Percentiles rank a stretch among this genome's conserved stretches.
phyloP scores from a whole-genome alignment of 2,797 vertebrate genomes.

The Apodemus agrarius region DNA sequence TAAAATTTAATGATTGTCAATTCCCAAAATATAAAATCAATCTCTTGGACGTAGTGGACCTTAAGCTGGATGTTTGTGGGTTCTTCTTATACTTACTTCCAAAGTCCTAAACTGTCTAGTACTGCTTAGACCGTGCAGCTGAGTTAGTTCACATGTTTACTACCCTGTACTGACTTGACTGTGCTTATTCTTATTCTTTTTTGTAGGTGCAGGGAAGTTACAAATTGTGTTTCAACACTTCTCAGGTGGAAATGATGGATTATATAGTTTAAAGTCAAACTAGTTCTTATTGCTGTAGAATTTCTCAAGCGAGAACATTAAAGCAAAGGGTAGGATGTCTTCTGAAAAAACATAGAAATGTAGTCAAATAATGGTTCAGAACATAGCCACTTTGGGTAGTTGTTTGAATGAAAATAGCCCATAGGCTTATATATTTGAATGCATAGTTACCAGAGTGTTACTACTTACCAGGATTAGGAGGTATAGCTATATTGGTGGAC shows the following conservation, averaged over 20 bases:
- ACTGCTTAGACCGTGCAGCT: background rate
- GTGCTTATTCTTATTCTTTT: background rate
- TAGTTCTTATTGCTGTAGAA: background rate
- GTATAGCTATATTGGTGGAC: background rate
- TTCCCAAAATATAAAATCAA: too few species aligned
- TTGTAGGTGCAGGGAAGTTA: background rate
- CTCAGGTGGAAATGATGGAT: background rate
- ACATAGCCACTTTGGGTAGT: background rate
- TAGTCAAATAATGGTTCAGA: background rate
- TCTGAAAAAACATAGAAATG: background rate
- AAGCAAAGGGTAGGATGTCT: background rate
- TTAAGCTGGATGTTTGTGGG: background rate
- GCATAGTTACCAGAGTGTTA: background rate
- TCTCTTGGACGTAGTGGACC: too few species aligned
- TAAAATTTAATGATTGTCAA: background rate
- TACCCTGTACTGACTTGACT: rapidly evolving
- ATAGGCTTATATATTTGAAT: background rate
- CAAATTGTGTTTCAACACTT: background rate
- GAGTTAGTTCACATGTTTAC: background rate
- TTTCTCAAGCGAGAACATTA: background rate
- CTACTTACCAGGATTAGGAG: background rate
- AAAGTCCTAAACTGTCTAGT: background rate
- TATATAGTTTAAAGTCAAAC: background rate
- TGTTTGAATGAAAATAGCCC: background rate
- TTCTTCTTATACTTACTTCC: background rate